Evolutionary conservation across 2,113 vertebrate species (phyloP).

Genomic region (Atractosteus spatula): DNA sequence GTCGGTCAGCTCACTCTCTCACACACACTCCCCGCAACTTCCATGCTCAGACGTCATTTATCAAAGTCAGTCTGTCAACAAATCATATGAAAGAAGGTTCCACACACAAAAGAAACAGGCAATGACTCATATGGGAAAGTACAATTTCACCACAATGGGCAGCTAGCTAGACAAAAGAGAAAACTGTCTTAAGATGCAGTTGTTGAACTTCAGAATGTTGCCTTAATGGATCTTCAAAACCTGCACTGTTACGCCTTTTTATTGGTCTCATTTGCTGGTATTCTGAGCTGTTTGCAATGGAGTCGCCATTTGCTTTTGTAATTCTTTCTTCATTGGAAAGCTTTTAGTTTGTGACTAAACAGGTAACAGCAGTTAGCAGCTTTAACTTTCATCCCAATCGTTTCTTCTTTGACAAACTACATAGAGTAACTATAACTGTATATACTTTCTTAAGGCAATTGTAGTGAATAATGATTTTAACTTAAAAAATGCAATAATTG

Average conservation of each 20-base stretch:
- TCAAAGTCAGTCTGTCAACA: slow-evolving; percentile 58
- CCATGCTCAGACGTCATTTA: slow-evolving; percentile 51
- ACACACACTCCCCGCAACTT: slow-evolving; percentile 27
- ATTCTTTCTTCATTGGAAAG: too few species aligned
- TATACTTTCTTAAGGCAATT: slow-evolving; percentile 58
- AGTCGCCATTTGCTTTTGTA: too few species aligned
- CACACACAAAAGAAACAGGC: slow-evolving; percentile 36
- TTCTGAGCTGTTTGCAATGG: too few species aligned
- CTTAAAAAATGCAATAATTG: too few species aligned
- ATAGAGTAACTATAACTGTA: slow-evolving; percentile 36
- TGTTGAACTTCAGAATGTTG: too few species aligned
- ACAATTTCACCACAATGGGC: slow-evolving; percentile 35
- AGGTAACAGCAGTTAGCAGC: too few species aligned
- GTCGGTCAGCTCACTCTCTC: slow-evolving; percentile 50
- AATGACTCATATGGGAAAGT: slow-evolving; percentile 25
- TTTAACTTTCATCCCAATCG: too few species aligned
- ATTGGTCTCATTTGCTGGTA: too few species aligned
- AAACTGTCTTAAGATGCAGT: too few species aligned
- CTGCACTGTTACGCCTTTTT: background rate
- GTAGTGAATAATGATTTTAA: slow-evolving; percentile 88
- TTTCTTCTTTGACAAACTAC: too few species aligned
- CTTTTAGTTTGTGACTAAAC: too few species aligned
- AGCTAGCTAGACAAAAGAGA: slow-evolving; percentile 21
- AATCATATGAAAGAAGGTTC: slow-evolving; percentile 44
- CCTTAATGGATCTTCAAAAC: too few species aligned